These are phyloP conservation scores for Istiophorus platypterus DNA, from an alignment of 2,113 vertebrate genomes.

Conservation along the genomic window DNA sequence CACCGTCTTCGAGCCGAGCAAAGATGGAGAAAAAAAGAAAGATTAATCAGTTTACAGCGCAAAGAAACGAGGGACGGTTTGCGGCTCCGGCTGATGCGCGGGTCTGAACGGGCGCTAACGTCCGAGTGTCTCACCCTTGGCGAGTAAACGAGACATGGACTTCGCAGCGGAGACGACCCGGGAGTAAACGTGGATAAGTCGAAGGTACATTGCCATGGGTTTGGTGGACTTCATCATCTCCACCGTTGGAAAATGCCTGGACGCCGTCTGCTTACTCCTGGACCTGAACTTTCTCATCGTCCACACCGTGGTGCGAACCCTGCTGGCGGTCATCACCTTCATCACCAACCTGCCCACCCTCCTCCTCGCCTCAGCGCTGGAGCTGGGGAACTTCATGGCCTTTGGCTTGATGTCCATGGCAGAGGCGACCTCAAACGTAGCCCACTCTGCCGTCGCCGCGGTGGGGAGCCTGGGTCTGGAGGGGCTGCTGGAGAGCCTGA, in stretches of 20 bases:
- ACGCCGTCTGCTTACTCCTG: conserved; percentile 87
- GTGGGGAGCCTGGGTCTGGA: conserved; percentile 81
- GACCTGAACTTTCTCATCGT: conserved; percentile 93
- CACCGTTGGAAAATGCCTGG: conserved; percentile 85
- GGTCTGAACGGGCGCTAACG: conserved; percentile 27
- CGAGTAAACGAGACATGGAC: conserved; percentile 44
- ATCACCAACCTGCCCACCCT: conserved; percentile 85
- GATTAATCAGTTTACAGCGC: neutral
- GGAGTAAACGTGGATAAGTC: neutral
- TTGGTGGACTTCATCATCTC: conserved; percentile 86
- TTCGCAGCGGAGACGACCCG: conserved; percentile 25
- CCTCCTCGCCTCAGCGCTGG: conserved; percentile 72
- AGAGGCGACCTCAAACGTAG: conserved; percentile 75
- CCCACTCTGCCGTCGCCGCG: conserved; percentile 68
- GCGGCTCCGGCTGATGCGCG: neutral
- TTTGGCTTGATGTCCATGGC: conserved; percentile 74
- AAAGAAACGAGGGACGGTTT: too few species aligned
- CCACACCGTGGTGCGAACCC: conserved; percentile 86
- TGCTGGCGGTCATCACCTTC: conserved; percentile 85
- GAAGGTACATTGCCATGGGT: conserved; percentile 82
- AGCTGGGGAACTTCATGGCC: conserved; percentile 84
- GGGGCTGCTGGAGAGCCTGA: conserved; percentile 88
- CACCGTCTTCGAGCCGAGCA: too few species aligned
- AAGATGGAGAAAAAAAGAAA: neutral
- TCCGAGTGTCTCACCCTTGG: neutral